These are phyloP conservation scores for Philhelius pedissequus DNA, from an alignment of 2,888 invertebrate genomes.

Conservation along the genomic window DNA sequence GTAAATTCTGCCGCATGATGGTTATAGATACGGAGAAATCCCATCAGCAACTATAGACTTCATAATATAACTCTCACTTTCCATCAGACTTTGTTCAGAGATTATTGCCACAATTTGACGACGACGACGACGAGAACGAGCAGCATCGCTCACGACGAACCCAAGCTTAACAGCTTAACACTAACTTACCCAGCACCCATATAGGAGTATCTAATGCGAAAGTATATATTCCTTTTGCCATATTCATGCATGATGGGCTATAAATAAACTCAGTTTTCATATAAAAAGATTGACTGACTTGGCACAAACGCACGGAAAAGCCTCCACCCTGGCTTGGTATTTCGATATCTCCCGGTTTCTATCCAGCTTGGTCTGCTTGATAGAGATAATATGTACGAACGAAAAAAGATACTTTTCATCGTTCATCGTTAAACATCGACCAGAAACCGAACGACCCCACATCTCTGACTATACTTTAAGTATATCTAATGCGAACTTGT, in stretches of 20 bases:
- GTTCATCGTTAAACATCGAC: not conserved
- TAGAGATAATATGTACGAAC: too few relatives aligned
- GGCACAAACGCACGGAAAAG: conserved; percentile 29
- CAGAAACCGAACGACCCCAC: not conserved
- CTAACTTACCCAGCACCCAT: not conserved
- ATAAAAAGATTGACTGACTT: conserved; percentile 49
- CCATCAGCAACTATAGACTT: conserved; percentile 16
- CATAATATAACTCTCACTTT: conserved; percentile 60
- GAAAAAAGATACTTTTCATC: conserved; percentile 3
- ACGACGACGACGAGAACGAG: not conserved
- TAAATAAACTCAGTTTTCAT: conserved; percentile 57
- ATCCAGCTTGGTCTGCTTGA: not conserved
- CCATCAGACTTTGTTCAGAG: conserved; percentile 45
- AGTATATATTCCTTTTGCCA: not conserved
- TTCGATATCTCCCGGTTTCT: conserved; percentile 25
- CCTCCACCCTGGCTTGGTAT: conserved; percentile 51
- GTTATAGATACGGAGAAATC: not conserved
- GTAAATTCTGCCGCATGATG: not conserved
- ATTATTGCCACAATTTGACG: conserved; percentile 56
- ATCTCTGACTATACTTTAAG: not conserved
- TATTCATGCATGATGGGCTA: conserved; percentile 25
- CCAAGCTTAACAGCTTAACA: not conserved
- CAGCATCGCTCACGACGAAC: not conserved
- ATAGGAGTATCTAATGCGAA: not conserved
- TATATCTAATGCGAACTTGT: conserved; percentile 50